phyloP scores from a whole-genome alignment of 2,888 invertebrate genomes.

The Lasioglossum pauxillum region DNA sequence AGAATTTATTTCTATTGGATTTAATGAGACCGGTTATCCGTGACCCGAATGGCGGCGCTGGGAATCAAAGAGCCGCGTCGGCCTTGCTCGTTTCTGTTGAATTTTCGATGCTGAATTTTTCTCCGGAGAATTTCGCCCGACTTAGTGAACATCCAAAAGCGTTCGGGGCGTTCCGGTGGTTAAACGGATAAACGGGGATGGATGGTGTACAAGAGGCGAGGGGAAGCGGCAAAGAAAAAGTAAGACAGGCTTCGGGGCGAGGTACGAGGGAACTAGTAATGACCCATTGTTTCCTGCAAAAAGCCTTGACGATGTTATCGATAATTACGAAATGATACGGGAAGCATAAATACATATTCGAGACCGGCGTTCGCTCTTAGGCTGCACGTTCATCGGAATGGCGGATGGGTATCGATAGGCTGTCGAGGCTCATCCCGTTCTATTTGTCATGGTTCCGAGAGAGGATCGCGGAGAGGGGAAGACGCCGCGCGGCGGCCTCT shows the following conservation, averaged over 20 bases:
- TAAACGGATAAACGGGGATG: not conserved
- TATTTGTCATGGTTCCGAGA: conserved; percentile 76
- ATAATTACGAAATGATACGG: conserved; percentile 84
- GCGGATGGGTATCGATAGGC: conserved; percentile 81
- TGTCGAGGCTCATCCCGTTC: conserved; percentile 78
- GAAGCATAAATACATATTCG: conserved; percentile 83
- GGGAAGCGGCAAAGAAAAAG: conserved; percentile 28
- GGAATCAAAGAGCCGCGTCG: not conserved
- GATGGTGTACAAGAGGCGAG: not conserved
- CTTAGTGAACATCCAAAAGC: not conserved
- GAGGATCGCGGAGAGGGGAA: conserved; percentile 21
- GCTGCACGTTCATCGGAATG: conserved; percentile 76
- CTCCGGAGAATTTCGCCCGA: not conserved
- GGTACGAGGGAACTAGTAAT: conserved; percentile 77
- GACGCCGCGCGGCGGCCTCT: not conserved
- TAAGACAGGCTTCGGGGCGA: conserved; percentile 45
- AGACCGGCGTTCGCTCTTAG: conserved; percentile 42
- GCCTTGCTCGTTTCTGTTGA: not conserved
- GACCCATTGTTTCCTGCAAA: conserved; percentile 84
- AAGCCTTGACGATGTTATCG: conserved; percentile 84
- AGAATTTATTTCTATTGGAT: conserved; percentile 1
- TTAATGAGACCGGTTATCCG: not conserved
- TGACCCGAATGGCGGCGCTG: not conserved
- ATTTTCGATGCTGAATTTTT: not conserved
- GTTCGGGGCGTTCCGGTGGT: not conserved